Percentiles rank a stretch among this genome's conserved stretches.
phyloP scores from a whole-genome alignment of 2,797 vertebrate species.

The Xerus rutilus region DNA sequence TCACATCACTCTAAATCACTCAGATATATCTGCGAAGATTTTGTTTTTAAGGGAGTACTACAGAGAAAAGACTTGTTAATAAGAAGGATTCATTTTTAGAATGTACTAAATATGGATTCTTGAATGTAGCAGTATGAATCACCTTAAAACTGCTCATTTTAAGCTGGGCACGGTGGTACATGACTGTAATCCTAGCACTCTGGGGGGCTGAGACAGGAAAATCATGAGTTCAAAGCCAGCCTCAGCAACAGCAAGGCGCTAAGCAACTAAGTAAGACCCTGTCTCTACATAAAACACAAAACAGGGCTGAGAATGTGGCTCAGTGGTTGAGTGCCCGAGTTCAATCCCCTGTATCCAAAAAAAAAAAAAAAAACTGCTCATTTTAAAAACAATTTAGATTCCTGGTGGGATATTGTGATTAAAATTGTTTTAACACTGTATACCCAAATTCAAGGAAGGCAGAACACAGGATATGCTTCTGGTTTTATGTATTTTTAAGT shows the following conservation, averaged over 20 bases:
- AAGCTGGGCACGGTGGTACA: no score
- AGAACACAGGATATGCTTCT: background rate
- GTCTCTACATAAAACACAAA: no score
- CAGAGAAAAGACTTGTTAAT: slow-evolving; percentile 50
- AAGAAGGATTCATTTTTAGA: background rate
- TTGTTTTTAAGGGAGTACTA: slow-evolving; percentile 70
- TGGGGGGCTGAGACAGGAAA: no score
- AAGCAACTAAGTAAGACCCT: no score
- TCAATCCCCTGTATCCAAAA: no score
- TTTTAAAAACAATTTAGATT: background rate
- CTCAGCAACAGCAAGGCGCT: no score
- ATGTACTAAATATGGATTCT: background rate
- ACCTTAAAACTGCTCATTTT: background rate
- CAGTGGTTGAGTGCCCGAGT: no score
- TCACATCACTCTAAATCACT: slow-evolving; percentile 72
- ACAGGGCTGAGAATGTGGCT: no score
- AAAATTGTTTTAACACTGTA: background rate
- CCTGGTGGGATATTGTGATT: background rate
- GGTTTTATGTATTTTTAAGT: slow-evolving; percentile 36
- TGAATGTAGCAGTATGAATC: background rate
- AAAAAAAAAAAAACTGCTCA: no score
- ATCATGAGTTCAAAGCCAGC: no score
- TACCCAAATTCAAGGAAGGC: background rate
- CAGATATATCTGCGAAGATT: slow-evolving; percentile 57
- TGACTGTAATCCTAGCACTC: no score